A percentile compares a stretch with the other conserved stretches of the same genome.
phyloP scores from a whole-genome alignment of 2,888 invertebrate genomes.

The Julus scandinavius region DNA sequence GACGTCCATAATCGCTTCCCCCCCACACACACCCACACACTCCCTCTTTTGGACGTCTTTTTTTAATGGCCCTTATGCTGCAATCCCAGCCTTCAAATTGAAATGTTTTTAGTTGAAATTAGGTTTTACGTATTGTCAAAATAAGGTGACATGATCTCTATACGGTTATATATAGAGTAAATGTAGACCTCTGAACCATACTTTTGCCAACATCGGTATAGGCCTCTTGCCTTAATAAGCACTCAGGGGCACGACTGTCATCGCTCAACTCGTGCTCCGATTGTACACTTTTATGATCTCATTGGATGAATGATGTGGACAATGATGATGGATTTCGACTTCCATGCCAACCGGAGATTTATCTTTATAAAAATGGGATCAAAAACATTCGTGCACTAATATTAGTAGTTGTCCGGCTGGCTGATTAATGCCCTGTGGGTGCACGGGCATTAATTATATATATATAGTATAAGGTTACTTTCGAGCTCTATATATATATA shows the following conservation, averaged over 20 bases:
- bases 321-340: slow-evolving; percentile 29
- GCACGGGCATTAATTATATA: neutral
- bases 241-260: slow-evolving; percentile 23
- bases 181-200: neutral
- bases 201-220: neutral
- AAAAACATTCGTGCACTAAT: slow-evolving; percentile 37
- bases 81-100: neutral
- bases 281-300: slow-evolving; percentile 42
- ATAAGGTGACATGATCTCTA: neutral
- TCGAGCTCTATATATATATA: neutral
- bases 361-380: slow-evolving; percentile 42
- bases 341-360: slow-evolving; percentile 29
- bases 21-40: too few species aligned
- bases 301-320: slow-evolving; percentile 34
- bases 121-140: neutral
- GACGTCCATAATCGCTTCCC: too few species aligned
- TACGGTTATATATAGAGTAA: neutral
- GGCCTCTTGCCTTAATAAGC: neutral
- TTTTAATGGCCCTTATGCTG: too few species aligned
- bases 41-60: too few species aligned
- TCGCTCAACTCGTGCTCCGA: neutral
- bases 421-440: slow-evolving; percentile 25
- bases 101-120: neutral
- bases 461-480: neutral
- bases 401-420: slow-evolving; percentile 30